Base-by-base conservation (phyloP, 1,140 invertebrate species). In the Cydia splendana region DNA sequence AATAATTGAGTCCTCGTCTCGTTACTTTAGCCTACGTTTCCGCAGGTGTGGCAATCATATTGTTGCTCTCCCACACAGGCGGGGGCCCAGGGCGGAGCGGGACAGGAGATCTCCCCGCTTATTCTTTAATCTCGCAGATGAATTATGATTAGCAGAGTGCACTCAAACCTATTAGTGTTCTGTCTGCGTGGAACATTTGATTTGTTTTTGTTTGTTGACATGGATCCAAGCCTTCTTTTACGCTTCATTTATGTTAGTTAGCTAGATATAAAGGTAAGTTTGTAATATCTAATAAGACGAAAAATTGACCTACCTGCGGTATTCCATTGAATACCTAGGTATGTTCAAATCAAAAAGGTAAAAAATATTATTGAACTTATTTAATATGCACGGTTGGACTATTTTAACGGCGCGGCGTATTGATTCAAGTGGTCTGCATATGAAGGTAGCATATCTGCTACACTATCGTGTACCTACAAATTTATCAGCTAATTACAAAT, bases 41-140 rank as follows among this genome's bases (percentile, higher is more conserved):
- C 88, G 89, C 91, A 93, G 91, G 91, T 93, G 91, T 91, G 87
- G 87, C 88, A 88, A 91, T 90, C 87, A 89, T 91, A 91, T 91
- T 90, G 89, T 92, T 76, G 18, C 83, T 90, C 88, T 78, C 84
- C 85, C 88, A 81, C 85, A 85, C 83, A 62, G 48, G 48, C 18
- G 76, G 65, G 73, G 69, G 79, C 74, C 74, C 78, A 69, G 76
- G 51, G 77, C 78, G 79, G 76, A 53, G 81, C 77, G 28, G 7
- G 34, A 34, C 38, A 9, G 34, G 13, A 62, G 42, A 15, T 34
- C 53, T 84, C 85, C 86, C 74, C 85, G 85, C 84, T 90, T 86
- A 89, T 91, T 91, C 90, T 91, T 93, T 92, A 92, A 93, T 93
- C 90, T 91, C 84, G 86, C 89, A 90, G 91, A 93, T 93, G 90